Conservation (phyloP, 1,140 invertebrate species). For the Lordiphosa mommai region DNA sequence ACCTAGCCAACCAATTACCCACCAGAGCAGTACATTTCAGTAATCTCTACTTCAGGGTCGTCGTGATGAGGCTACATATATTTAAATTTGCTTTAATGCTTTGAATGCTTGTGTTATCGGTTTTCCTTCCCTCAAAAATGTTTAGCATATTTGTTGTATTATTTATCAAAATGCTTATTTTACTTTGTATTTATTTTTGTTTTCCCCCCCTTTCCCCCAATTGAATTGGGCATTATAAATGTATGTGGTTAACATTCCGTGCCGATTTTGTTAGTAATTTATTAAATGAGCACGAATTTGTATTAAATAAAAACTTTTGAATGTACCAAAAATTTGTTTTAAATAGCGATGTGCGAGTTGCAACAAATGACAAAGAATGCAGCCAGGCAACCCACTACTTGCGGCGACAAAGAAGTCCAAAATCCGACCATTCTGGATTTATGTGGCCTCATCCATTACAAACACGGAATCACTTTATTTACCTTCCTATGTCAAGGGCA, state of each 20-base stretch:
- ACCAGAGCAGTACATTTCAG: too few species aligned
- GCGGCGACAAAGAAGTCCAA: too few species aligned
- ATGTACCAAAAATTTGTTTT: slow-evolving; percentile 4
- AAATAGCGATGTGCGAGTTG: too few species aligned
- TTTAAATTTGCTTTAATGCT: slow-evolving; percentile 33
- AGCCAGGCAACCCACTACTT: too few species aligned
- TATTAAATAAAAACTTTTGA: slow-evolving; percentile 46
- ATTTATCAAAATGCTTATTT: background rate
- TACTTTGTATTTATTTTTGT: slow-evolving; percentile 15
- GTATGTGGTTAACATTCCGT: slow-evolving; percentile 58
- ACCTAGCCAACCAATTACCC: background rate
- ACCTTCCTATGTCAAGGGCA: too few species aligned
- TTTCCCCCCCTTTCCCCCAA: slow-evolving; percentile 13
- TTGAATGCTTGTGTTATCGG: slow-evolving; percentile 46
- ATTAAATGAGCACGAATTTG: slow-evolving; percentile 54
- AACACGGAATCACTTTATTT: too few species aligned
- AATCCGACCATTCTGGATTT: too few species aligned
- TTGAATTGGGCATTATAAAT: slow-evolving; percentile 26
- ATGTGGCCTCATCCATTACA: too few species aligned
- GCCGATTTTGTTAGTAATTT: slow-evolving; percentile 30
- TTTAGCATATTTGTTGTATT: background rate
- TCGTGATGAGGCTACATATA: slow-evolving; percentile 7
- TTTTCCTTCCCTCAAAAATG: background rate
- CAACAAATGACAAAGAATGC: too few species aligned
- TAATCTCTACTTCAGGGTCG: background rate